Conservation (phyloP, 1,140 invertebrate species). For the Listronotus oregonensis region DNA sequence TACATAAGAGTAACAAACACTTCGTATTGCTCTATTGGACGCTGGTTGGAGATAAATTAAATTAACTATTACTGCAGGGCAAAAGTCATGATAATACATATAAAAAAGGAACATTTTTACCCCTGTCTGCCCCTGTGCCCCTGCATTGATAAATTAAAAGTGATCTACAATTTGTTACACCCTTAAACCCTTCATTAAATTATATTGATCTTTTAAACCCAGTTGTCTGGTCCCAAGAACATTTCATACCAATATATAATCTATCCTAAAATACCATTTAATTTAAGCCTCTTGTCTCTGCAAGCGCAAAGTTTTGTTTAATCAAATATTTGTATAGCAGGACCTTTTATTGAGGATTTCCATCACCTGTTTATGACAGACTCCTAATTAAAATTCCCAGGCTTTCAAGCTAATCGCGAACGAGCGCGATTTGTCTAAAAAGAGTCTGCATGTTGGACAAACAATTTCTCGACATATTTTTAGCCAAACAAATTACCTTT, state of each 20-base stretch:
- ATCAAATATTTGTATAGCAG: conserved; percentile 22
- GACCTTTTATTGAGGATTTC: conserved; percentile 24
- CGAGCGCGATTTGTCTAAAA: conserved; percentile 12
- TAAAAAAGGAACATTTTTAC: no score
- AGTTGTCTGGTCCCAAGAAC: no score
- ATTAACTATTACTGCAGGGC: no score
- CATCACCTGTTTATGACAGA: conserved; percentile 53
- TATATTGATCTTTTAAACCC: no score
- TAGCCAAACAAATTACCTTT: conserved; percentile 9
- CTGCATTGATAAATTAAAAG: no score
- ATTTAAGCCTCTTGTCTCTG: not conserved
- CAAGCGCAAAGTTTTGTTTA: conserved; percentile 25
- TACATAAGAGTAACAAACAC: no score
- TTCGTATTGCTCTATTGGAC: no score
- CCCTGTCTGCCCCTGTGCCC: no score
- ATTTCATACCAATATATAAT: not conserved
- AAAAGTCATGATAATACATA: no score
- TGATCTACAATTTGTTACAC: no score
- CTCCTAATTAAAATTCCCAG: conserved; percentile 47
- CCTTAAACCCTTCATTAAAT: no score
- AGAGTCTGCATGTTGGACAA: not conserved
- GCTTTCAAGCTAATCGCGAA: conserved; percentile 42
- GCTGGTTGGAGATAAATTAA: no score
- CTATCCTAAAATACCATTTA: not conserved
- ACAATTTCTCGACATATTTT: conserved; percentile 13